Evolutionary conservation across 2,113 vertebrate species (phyloP), one percentile per base, ranked within the genome.

Genomic region (Vombatus ursinus): DNA sequence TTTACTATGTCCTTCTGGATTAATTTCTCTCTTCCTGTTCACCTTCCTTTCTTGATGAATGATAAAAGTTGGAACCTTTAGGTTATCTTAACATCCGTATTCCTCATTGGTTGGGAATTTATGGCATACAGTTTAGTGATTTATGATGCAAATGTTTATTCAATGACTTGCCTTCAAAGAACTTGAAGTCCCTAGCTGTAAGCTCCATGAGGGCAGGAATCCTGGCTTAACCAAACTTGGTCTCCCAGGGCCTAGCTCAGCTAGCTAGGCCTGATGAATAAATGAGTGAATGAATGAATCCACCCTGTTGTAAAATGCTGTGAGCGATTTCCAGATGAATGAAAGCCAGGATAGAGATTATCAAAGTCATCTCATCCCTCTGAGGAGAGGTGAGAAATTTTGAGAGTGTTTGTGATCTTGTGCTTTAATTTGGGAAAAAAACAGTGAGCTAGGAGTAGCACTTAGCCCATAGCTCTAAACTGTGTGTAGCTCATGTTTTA

Each of bases 11-110:
- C 19, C n/a, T 50, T 90, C 50, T 84, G 92, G 44, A 52, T 94
- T 93, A 11, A 44, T 92, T 96, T 97, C 95, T 50, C 25, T 96
- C 53, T 54, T 26, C 49, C 25, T 92, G n/a, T 68, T 47, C 50
- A 92, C 2, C 53, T 92, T 54, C 8, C 47, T 92, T 93, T 95
- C 11, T 11, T 92, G 93, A 90, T 77, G 89, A 90, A 89, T 94
- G 92, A 94, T 54, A 68, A 4, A 68, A 92, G 52, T 47, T 52
- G 16, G 93, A 91, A 94, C 51, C 90, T 24, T 90, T 37, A 68
- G 11, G 31, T 37, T 91, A 19, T 92, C 48, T 89, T 91, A 90
- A 90, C 7, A 92, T 92, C 24, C 57, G 93, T 95, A 90, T 77
- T 96, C 47, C 52, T 93, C 89, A 94, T 91, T 9, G 89, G 57